Evolutionary conservation across 2,797 vertebrate genomes (phyloP).

Genomic region (Eidolon dupreanum): DNA sequence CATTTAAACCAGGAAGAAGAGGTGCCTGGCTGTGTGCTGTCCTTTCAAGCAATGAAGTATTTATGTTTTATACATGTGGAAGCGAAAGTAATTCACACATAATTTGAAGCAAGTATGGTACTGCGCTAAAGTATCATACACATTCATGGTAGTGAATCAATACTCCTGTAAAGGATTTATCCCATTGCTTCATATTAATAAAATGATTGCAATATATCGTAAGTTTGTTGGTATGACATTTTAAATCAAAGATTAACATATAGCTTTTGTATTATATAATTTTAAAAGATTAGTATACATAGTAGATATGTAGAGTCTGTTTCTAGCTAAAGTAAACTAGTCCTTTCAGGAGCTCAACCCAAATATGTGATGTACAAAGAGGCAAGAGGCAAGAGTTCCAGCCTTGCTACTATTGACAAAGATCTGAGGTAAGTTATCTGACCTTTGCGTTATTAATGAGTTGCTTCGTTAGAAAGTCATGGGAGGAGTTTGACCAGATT

Average conservation of each 20-base stretch:
- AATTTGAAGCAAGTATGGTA: slow-evolving; percentile 68
- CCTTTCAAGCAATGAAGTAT: slow-evolving; percentile 54
- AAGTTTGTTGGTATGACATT: slow-evolving; percentile 71
- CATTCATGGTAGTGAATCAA: slow-evolving; percentile 54
- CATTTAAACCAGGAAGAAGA: slow-evolving; percentile 75
- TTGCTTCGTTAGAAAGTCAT: not conserved
- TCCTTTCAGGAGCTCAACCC: not conserved
- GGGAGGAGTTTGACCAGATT: not conserved
- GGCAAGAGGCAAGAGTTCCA: not conserved
- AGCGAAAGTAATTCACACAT: slow-evolving; percentile 65
- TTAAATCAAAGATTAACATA: slow-evolving; percentile 54
- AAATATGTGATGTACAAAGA: not conserved
- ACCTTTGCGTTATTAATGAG: not conserved
- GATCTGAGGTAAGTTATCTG: not conserved
- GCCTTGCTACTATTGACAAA: not conserved
- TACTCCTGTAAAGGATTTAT: slow-evolving; percentile 76
- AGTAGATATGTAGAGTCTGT: not conserved
- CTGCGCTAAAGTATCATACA: slow-evolving; percentile 61
- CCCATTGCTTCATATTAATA: slow-evolving; percentile 82
- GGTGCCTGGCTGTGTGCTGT: slow-evolving; percentile 73
- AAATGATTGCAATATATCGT: slow-evolving; percentile 67
- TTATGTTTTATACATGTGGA: slow-evolving; percentile 43
- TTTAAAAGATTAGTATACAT: not conserved
- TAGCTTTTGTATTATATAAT: slow-evolving; percentile 24
- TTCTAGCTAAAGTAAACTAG: not conserved